Evolutionary conservation across 1,140 invertebrate species (phyloP).

Genomic region (Drosophila nannoptera): DNA sequence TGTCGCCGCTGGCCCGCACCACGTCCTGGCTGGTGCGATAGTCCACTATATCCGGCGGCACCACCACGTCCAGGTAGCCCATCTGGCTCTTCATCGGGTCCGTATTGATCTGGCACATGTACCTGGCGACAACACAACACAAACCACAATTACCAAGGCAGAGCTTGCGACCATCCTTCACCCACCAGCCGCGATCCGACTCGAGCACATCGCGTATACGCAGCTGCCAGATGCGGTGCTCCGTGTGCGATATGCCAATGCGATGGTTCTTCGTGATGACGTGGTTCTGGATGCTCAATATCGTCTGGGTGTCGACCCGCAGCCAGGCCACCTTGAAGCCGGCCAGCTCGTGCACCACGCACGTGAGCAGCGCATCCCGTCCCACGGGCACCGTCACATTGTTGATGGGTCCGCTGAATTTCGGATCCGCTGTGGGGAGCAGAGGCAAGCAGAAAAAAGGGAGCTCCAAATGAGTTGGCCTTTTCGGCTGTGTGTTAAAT

Average conservation of each 20-base stretch:
- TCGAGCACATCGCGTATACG: constrained; percentile 90
- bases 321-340: constrained; percentile 92
- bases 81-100: constrained; percentile 94
- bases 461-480: constrained; percentile 22
- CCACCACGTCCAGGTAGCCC: constrained; percentile 92
- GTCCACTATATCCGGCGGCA: constrained; percentile 87
- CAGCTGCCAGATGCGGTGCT: constrained; percentile 90
- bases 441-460: not conserved
- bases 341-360: constrained; percentile 88
- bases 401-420: constrained; percentile 88
- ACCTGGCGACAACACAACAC: constrained; percentile 29
- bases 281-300: constrained; percentile 91
- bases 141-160: not conserved
- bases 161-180: not conserved
- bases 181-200: constrained; percentile 86
- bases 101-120: constrained; percentile 94
- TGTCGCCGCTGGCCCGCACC: constrained; percentile 85
- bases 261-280: constrained; percentile 94
- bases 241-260: constrained; percentile 89
- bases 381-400: constrained; percentile 89
- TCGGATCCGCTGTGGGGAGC: constrained; percentile 81
- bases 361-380: constrained; percentile 88
- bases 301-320: constrained; percentile 93
- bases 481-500: constrained; percentile 40
- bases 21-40: constrained; percentile 87